A percentile compares a stretch with the other conserved stretches of the same genome.
Conservation (phyloP, 2,888 invertebrate species). For the Osmoderma eremita region DNA sequence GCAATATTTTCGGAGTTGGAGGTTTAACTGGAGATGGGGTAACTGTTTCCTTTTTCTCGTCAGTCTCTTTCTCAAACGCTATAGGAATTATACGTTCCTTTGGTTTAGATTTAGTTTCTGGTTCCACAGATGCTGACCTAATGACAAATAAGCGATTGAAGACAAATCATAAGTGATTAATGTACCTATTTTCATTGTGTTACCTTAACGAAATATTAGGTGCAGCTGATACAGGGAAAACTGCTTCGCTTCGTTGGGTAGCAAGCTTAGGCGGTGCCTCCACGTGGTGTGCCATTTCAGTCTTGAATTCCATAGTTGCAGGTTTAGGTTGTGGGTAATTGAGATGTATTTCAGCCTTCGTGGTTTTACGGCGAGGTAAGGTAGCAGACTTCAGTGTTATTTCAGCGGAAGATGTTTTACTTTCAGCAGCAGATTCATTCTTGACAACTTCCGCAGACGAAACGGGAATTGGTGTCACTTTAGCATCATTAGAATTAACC, state of each 20-base stretch:
- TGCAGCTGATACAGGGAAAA: slow-evolving; percentile 67
- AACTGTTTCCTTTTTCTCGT: slow-evolving; percentile 55
- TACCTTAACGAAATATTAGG: slow-evolving; percentile 52
- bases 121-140: slow-evolving; percentile 69
- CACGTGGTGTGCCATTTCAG: slow-evolving; percentile 71
- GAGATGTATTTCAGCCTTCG: slow-evolving; percentile 72
- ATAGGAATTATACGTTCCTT: slow-evolving; percentile 78
- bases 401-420: slow-evolving; percentile 72
- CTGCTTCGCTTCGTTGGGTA: slow-evolving; percentile 68
- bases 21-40: slow-evolving; percentile 62
- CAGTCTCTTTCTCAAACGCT: slow-evolving; percentile 62
- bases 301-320: slow-evolving; percentile 67
- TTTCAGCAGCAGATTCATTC: slow-evolving; percentile 52
- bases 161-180: not conserved
- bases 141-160: not conserved
- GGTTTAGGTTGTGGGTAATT: slow-evolving; percentile 65
- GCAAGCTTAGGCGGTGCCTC: slow-evolving; percentile 61
- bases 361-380: slow-evolving; percentile 72
- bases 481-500: slow-evolving; percentile 59
- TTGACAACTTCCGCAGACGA: slow-evolving; percentile 57
- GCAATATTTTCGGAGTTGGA: slow-evolving; percentile 64
- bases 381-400: slow-evolving; percentile 75
- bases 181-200: not conserved
- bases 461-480: slow-evolving; percentile 56
- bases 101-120: slow-evolving; percentile 61